Base-by-base conservation (phyloP, 1,140 invertebrate genomes). In the Leptonema lineaticorne region DNA sequence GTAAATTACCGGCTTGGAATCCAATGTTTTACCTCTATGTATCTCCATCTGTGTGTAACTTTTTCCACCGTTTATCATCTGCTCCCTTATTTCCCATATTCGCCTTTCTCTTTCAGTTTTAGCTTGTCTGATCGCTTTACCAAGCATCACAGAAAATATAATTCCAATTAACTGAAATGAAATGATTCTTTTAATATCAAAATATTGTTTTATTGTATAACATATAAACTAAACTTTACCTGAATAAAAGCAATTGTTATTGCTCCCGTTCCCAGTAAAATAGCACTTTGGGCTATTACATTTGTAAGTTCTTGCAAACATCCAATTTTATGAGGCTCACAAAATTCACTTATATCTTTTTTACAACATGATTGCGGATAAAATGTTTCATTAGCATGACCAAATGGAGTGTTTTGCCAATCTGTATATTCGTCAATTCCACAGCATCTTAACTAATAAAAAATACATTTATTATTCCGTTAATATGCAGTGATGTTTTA, bases 81-180 rank as follows among this genome's bases (percentile, higher is more conserved):
- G 77, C 69, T 82, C 79, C 72, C 80, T 76, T 60, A 83, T 82
- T 78, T 91, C 87, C 85, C 88, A 89, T 29, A 85, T 84, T 46
- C 87, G 85, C 56, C 86, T 85, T 72, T 88, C 87, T 45, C 87
- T 84, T 70, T 90, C 86, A 0, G 85, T 87, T 75, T 92, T 92
- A 69, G 93, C 89, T 73, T 88, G 88, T 69, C 92, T 87, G 73
- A 96, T 90, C 0, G 91, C 88, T 74, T 88, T 88, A 50, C 90
- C 93, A 75, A 96, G 78, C 79, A 92, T 91, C 76, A 91, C 91
- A 2, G 93, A 91, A 74, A 94, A 95, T 64, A 93, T 84, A 18
- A 95, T 90, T 58, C 93, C 94, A 72, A 94, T 84, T 41, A 95
- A 77, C 91, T 95, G 83, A 48, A 87, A 85, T 69, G 1, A 53